Evolutionary conservation across 2,113 vertebrate genomes (phyloP).

Genomic region (Eubucco bourcierii): DNA sequence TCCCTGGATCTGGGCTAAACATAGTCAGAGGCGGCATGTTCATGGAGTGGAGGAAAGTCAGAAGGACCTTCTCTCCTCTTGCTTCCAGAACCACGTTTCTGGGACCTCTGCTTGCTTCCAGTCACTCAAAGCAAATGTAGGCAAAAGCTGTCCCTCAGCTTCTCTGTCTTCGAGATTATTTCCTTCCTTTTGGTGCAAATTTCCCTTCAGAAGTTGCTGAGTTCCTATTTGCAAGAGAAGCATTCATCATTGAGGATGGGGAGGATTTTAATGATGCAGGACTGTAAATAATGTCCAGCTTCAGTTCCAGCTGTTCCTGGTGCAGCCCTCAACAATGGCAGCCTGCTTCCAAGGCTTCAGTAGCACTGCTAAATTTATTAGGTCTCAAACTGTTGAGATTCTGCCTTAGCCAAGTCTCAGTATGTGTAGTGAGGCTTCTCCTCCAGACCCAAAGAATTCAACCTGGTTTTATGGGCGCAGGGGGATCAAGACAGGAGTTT

Average conservation of each 20-base stretch:
- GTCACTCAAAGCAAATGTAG: background rate
- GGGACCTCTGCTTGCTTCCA: background rate
- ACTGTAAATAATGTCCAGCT: background rate
- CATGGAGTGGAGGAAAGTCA: background rate
- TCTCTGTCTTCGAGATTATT: background rate
- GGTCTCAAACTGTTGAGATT: background rate
- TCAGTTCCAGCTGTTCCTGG: background rate
- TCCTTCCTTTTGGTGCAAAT: background rate
- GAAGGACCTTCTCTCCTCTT: background rate
- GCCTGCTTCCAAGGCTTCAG: background rate
- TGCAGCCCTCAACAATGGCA: background rate
- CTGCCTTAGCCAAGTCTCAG: background rate
- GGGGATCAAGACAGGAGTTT: background rate
- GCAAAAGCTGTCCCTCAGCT: background rate
- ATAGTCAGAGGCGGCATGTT: background rate
- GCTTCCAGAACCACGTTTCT: background rate
- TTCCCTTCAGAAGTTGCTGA: background rate
- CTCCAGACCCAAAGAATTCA: background rate
- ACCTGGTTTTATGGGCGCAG: background rate
- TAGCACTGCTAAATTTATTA: background rate
- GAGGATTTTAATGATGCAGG: background rate
- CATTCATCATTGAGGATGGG: background rate
- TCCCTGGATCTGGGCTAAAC: background rate
- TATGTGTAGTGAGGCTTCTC: background rate
- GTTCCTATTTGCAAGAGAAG: background rate